Percentiles rank a stretch among this genome's conserved stretches.
phyloP scores from a whole-genome alignment of 92 coral and sea anemone genomes.

The Porites evermanni region DNA sequence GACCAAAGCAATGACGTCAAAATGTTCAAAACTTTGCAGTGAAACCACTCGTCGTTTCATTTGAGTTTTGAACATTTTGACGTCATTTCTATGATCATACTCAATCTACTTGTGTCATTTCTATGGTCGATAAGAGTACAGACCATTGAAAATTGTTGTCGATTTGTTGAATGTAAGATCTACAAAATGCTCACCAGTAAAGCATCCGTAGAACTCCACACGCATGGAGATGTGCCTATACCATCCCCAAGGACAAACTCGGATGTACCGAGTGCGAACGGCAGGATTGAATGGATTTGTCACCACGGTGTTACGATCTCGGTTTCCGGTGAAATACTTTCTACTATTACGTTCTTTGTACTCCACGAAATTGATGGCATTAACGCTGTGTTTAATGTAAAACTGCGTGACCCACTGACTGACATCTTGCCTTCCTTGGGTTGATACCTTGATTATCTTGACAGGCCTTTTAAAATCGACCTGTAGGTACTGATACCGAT shows the following conservation, averaged over 20 bases:
- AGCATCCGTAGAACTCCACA: slow-evolving; percentile 82
- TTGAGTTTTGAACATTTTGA: no score
- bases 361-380: slow-evolving; percentile 63
- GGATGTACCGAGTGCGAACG: slow-evolving; percentile 63
- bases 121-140: no score
- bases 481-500: slow-evolving; percentile 65
- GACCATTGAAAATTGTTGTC: no score
- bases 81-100: no score
- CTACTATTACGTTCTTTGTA: slow-evolving; percentile 61
- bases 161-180: no score
- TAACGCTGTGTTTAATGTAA: slow-evolving; percentile 51
- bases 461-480: slow-evolving; percentile 49
- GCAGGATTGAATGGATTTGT: slow-evolving; percentile 68
- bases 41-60: no score
- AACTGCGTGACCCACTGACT: slow-evolving; percentile 75
- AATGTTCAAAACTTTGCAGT: no score
- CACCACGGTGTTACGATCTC: slow-evolving; percentile 69
- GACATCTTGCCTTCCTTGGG: slow-evolving; percentile 67
- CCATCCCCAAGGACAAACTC: slow-evolving; percentile 69
- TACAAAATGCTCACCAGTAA: slow-evolving; percentile 50
- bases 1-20: no score
- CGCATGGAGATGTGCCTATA: slow-evolving; percentile 76
- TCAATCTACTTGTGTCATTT: no score
- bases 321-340: slow-evolving; percentile 69
- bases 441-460: slow-evolving; percentile 65